A percentile compares a stretch with the other conserved stretches of the same genome.
phyloP scores from a whole-genome alignment of 2,113 vertebrate species.

The Uropsilus gracilis region DNA sequence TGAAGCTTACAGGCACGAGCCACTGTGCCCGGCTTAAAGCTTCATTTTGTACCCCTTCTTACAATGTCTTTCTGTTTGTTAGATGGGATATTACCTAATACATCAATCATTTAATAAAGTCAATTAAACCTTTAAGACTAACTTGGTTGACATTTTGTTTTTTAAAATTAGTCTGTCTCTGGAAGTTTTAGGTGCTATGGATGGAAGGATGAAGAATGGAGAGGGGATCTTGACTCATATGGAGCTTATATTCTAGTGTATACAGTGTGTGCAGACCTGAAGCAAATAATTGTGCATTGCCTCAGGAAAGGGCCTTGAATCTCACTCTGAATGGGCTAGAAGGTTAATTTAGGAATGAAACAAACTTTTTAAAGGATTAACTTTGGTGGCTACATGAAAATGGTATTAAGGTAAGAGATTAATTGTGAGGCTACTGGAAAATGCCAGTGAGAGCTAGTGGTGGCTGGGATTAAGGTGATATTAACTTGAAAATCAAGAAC shows the following conservation, averaged over 20 bases:
- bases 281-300: neutral
- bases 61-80: neutral
- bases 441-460: neutral
- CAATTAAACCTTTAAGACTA: neutral
- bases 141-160: neutral
- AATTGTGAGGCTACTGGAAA: neutral
- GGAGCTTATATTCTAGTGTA: neutral
- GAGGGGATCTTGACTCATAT: neutral
- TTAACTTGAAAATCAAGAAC: neutral
- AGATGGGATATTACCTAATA: neutral
- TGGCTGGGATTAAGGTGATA: neutral
- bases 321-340: neutral
- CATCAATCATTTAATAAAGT: neutral
- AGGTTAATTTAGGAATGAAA: neutral
- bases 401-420: neutral
- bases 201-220: neutral
- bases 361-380: neutral
- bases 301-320: neutral
- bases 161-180: neutral
- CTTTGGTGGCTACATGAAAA: neutral
- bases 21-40: too few relatives aligned
- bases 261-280: neutral
- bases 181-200: neutral
- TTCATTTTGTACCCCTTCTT: neutral
- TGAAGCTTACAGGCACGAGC: too few relatives aligned